A percentile compares a stretch with the other conserved stretches of the same genome.
These are phyloP conservation scores for Volucella bombylans DNA, from an alignment of 2,888 invertebrate genomes.

Conservation along the genomic window DNA sequence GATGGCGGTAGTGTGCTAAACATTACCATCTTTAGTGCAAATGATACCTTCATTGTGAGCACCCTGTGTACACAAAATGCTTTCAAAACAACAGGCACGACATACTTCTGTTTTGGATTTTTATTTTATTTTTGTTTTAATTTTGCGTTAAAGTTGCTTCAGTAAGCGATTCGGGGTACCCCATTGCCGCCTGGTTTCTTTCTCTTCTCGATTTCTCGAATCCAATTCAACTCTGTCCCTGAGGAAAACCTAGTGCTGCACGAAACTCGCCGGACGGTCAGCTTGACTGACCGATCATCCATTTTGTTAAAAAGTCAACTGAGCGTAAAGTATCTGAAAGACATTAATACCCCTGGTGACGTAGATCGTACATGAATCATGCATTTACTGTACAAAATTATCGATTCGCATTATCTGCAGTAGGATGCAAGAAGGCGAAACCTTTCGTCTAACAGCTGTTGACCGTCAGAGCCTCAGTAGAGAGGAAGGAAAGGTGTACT, in stretches of 20 bases:
- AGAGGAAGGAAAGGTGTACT: conserved; percentile 27
- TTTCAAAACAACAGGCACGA: conserved; percentile 36
- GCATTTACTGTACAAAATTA: conserved; percentile 20
- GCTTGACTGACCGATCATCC: conserved; percentile 45
- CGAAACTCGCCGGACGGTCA: neutral
- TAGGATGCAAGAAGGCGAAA: conserved; percentile 56
- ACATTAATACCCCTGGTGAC: conserved; percentile 57
- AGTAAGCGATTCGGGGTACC: too few relatives aligned
- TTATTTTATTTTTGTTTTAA: conserved; percentile 9
- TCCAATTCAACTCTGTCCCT: too few relatives aligned
- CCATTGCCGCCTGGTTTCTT: too few relatives aligned
- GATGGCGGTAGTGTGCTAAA: conserved; percentile 37
- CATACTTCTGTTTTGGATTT: conserved; percentile 22
- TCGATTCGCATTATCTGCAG: conserved; percentile 38
- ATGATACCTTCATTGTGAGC: conserved; percentile 64
- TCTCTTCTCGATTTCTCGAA: too few relatives aligned
- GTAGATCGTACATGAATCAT: conserved; percentile 5
- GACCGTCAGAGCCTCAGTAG: conserved; percentile 29
- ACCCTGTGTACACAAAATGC: neutral
- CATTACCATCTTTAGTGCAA: conserved; percentile 71
- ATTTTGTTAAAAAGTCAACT: conserved; percentile 60
- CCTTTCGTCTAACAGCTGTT: conserved; percentile 61
- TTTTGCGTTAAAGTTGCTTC: conserved; percentile 39
- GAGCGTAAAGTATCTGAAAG: conserved; percentile 65
- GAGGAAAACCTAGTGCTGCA: too few relatives aligned